Base-by-base conservation (phyloP, 2,888 invertebrate genomes). In the Agrypnus murinus region DNA sequence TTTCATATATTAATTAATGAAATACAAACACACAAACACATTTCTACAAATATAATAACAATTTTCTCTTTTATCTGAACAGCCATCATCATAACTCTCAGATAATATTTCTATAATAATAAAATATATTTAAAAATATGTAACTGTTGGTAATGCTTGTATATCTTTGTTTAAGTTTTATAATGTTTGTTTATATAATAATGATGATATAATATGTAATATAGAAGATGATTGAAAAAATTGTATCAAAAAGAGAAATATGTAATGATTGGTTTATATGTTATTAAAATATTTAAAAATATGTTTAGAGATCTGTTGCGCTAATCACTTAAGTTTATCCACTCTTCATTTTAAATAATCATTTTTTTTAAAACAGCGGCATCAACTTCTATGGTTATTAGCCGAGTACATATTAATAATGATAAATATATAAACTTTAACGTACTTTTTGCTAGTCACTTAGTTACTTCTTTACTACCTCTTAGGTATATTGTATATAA, bases 281-380 rank as follows among this genome's bases (percentile, higher is more conserved):
- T 25, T 3, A 25, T 25, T 25, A 25, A 25, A 25, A 25, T 34
- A 72, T 48, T 75, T 77, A 74, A 77, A 81, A 79, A 75, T 82
- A 81, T 81, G 82, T 82, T 82, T 81, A 78, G 73, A 68, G 79
- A 79, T 80, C 76, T 81, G 79, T 80, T 79, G 77, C 75, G 70
- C 80, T 81, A 80, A 82, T 82, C 82, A 82, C 79, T 80, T 74
- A 69, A 72, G 25, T 25, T 25, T 25, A 25, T 25, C n/a, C n/a
- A n/a, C n/a, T n/a, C n/a, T n/a, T n/a, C n/a, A n/a, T n/a, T n/a
- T n/a, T n/a, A n/a, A n/a, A n/a, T n/a, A n/a, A n/a, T n/a, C n/a
- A n/a, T n/a, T n/a, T n/a, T n/a, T n/a, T n/a, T n/a, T n/a, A n/a
- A n/a, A n/a, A n/a, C n/a, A n/a, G n/a, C n/a, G n/a, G n/a, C n/a